Base-by-base conservation (phyloP, 2,888 invertebrate genomes). In the Polia nebulosa region DNA sequence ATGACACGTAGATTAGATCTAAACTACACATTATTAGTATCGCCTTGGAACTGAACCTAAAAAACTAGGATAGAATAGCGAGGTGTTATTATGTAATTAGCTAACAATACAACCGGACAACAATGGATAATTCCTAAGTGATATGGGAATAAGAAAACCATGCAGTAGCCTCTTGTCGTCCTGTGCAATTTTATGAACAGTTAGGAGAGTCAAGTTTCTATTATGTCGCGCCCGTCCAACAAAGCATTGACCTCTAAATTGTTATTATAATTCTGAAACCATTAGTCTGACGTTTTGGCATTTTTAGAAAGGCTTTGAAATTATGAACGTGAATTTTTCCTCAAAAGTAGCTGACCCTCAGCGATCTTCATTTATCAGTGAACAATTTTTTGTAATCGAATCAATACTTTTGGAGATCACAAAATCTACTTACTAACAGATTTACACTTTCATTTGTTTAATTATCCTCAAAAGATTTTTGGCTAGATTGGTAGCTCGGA, bases 61-160 rank as follows among this genome's bases (percentile, higher is more conserved):
- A 83, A 82, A 81, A 80, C 71, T 65, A 49, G 62, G 61, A 71
- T 78, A 76, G 49, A 81, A 74, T 62, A 71, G 63, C 27, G 20
- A 57, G 27, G 59, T 58, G 65, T 73, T 72, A 76, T 84, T 84
- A 82, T 65, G 66, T 74, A 73, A 84, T 83, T 84, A 83, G 45
- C 55, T 63, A 82, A 84, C 83, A 83, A 84, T 80, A 82, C 72
- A 71, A 51, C 41, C 22, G 68, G 49, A 47, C 60, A 74, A 84
- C 83, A 84, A 84, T 84, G 58, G 84, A 71, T 83, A 68, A 78
- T 81, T 66, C 57, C 66, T 72, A 71, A 61, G 57, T 69, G 69
- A 78, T 78, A 69, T 76, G 66, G 68, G 72, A 81, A 75, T 73
- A 49, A 71, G 59, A 72, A 74, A 64, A 77, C 56, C 53, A 65